A percentile compares a stretch with the other conserved stretches of the same genome.
phyloP scores from a whole-genome alignment of 1,140 invertebrate genomes.

The Phenacoccus solenopsis region DNA sequence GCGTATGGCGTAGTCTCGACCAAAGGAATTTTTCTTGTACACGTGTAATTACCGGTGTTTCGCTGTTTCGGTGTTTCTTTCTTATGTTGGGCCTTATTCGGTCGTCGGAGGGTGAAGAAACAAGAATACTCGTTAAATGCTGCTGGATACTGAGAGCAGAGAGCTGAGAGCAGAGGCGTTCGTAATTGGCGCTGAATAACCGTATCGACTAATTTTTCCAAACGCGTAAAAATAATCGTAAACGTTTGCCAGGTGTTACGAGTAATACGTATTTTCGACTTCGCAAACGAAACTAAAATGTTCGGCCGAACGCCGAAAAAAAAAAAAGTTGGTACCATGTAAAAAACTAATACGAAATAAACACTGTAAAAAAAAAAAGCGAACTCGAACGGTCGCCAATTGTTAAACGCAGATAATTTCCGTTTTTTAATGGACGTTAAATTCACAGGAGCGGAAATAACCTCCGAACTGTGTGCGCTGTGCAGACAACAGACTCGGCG shows the following conservation, averaged over 20 bases:
- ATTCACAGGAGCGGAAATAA: conserved; percentile 16
- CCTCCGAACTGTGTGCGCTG: conserved; percentile 16
- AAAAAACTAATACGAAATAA: conserved; percentile 2
- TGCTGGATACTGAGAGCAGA: too few relatives aligned
- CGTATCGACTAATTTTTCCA: not conserved
- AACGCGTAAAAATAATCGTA: conserved; percentile 13
- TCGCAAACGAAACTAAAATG: not conserved
- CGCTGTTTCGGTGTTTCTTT: too few relatives aligned
- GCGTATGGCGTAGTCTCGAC: too few relatives aligned
- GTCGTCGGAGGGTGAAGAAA: too few relatives aligned
- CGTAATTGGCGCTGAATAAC: not conserved
- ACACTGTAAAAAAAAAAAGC: not conserved
- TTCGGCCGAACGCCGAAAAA: not conserved
- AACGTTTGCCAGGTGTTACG: conserved; percentile 6
- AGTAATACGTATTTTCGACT: too few relatives aligned
- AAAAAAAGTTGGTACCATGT: not conserved
- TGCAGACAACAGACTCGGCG: conserved; percentile 12
- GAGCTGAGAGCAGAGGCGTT: too few relatives aligned
- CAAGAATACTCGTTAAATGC: too few relatives aligned
- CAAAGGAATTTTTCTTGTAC: too few relatives aligned
- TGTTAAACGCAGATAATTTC: conserved; percentile 16
- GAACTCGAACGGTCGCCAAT: conserved; percentile 4
- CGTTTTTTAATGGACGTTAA: conserved; percentile 17
- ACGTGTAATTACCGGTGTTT: too few relatives aligned
- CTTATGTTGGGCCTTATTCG: too few relatives aligned